Evolutionary conservation across 2,888 invertebrate genomes (phyloP).

Genomic region (Willowsia nigromaculata): DNA sequence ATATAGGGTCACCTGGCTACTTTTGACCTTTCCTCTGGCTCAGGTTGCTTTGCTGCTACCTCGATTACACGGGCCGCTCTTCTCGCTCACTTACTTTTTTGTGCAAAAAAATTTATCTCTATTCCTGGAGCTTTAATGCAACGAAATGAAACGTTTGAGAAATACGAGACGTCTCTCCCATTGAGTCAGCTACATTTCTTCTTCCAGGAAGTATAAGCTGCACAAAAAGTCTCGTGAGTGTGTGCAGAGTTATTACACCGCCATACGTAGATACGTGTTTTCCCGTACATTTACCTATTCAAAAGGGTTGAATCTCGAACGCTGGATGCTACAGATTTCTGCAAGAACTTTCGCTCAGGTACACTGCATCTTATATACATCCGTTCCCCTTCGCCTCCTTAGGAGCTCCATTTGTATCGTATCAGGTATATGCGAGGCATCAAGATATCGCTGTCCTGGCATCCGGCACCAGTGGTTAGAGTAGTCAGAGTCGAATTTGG

Average conservation of each 20-base stretch:
- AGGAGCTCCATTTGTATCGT: too few species aligned
- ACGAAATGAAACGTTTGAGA: slow-evolving; percentile 69
- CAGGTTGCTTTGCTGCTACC: background rate
- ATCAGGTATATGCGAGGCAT: background rate
- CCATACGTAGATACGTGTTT: background rate
- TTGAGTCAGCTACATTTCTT: slow-evolving; percentile 54
- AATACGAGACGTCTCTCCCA: slow-evolving; percentile 62
- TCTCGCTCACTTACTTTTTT: slow-evolving; percentile 34
- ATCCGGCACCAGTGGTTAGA: background rate
- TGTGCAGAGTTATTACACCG: background rate
- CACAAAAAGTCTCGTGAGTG: slow-evolving; percentile 1
- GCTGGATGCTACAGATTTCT: background rate
- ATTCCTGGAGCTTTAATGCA: slow-evolving; percentile 51
- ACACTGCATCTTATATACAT: too few species aligned
- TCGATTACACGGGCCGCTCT: slow-evolving; percentile 6
- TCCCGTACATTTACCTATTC: background rate
- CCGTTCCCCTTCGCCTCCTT: too few species aligned
- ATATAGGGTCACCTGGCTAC: slow-evolving; percentile 69
- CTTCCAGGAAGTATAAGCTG: slow-evolving; percentile 58
- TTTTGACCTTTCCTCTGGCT: slow-evolving; percentile 68
- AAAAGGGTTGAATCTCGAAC: background rate
- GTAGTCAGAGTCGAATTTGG: background rate
- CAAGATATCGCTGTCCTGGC: background rate
- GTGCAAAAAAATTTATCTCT: slow-evolving; percentile 55
- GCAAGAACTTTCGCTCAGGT: too few species aligned